phyloP scores from a whole-genome alignment of 2,113 vertebrate species.

The Crotalus helleri region DNA sequence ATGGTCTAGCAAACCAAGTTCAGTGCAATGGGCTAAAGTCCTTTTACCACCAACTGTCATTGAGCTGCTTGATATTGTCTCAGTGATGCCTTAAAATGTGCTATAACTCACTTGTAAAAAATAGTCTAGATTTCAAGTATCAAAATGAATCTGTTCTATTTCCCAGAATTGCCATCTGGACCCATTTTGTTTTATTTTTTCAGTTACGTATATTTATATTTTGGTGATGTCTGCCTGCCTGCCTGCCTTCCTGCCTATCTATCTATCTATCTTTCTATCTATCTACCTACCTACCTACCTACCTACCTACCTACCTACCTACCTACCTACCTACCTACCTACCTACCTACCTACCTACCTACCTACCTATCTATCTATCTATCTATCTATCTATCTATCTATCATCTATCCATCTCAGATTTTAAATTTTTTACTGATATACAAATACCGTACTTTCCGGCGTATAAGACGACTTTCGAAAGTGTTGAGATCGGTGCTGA shows the following conservation, averaged over 20 bases:
- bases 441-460: neutral
- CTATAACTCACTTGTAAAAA: neutral
- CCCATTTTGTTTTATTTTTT: neutral
- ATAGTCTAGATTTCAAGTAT: neutral
- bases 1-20: neutral
- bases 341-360: too few relatives aligned
- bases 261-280: too few relatives aligned
- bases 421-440: neutral
- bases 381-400: too few relatives aligned
- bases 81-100: neutral
- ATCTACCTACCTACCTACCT: too few relatives aligned
- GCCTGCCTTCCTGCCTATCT: too few relatives aligned
- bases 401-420: too few relatives aligned
- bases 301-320: too few relatives aligned
- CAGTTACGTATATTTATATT: neutral
- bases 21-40: neutral
- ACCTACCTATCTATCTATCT: too few relatives aligned
- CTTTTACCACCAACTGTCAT: neutral
- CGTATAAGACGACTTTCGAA: too few relatives aligned
- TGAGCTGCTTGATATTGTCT: neutral
- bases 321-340: too few relatives aligned
- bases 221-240: neutral
- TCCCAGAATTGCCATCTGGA: neutral
- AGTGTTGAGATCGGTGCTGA: too few relatives aligned
- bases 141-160: neutral